A percentile compares a stretch with the other conserved stretches of the same genome.
Conservation (phyloP, 2,113 vertebrate genomes). For the Gymnorhina tibicen region DNA sequence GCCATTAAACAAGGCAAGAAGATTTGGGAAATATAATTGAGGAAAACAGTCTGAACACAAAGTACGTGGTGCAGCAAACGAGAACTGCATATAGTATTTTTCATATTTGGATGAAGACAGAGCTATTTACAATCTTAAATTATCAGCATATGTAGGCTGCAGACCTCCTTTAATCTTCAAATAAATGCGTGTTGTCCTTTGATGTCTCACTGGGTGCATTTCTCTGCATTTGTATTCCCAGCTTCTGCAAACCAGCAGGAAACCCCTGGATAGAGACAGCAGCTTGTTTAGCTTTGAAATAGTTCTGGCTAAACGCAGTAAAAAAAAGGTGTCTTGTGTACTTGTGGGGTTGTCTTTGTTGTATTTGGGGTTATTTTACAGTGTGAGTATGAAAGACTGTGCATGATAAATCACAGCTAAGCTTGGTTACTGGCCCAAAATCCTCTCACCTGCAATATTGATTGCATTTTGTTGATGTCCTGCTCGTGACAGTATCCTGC, state of each 20-base stretch:
- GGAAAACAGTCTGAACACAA: background rate
- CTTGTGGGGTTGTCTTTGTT: background rate
- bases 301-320: background rate
- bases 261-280: background rate
- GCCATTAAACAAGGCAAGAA: background rate
- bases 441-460: background rate
- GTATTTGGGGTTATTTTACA: background rate
- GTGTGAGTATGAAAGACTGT: background rate
- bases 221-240: background rate
- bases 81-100: background rate
- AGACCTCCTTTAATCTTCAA: background rate
- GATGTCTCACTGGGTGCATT: background rate
- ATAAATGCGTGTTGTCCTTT: background rate
- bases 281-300: background rate
- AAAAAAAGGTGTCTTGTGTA: background rate
- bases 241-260: background rate
- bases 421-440: background rate
- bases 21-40: background rate
- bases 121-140: background rate
- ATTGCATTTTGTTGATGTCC: background rate
- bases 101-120: background rate
- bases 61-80: background rate
- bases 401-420: background rate
- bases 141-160: background rate
- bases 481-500: background rate